phyloP scores from a whole-genome alignment of 1,140 invertebrate species.

The Pseudachorutes palmiensis region DNA sequence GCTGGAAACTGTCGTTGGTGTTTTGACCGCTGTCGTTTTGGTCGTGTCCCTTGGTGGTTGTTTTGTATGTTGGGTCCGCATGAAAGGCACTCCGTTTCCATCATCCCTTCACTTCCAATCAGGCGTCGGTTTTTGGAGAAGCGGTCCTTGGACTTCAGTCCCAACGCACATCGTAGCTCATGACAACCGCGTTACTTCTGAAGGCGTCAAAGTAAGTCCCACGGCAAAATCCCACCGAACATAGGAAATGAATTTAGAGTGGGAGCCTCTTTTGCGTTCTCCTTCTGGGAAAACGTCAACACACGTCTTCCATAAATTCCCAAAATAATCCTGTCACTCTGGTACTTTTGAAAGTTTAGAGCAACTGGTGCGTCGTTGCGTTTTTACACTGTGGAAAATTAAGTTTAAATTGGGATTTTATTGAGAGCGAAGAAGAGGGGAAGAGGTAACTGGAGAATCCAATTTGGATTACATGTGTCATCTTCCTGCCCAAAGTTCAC shows the following conservation, averaged over 20 bases:
- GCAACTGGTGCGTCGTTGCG: not conserved
- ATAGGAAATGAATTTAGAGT: not conserved
- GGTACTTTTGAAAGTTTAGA: not conserved
- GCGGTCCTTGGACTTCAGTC: slow-evolving; percentile 31
- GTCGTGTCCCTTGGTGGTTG: slow-evolving; percentile 30
- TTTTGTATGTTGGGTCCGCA: slow-evolving; percentile 33
- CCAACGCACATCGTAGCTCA: slow-evolving; percentile 38
- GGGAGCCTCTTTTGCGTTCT: not conserved
- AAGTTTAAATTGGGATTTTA: not conserved
- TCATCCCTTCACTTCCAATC: slow-evolving; percentile 29
- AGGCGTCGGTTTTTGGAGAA: slow-evolving; percentile 25
- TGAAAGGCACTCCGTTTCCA: slow-evolving; percentile 28
- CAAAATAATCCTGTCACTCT: not conserved
- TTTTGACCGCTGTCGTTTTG: slow-evolving; percentile 34
- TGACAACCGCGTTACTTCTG: slow-evolving; percentile 26
- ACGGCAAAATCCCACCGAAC: not conserved
- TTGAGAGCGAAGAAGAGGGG: not conserved
- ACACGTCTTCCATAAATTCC: too few relatives aligned
- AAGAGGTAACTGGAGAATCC: not conserved
- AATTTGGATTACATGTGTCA: slow-evolving; percentile 2
- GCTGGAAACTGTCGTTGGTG: slow-evolving; percentile 38
- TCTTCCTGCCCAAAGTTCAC: not conserved
- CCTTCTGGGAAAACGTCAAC: not conserved
- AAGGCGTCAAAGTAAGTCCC: slow-evolving; percentile 35
- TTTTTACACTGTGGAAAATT: not conserved